Evolutionary conservation across 2,113 vertebrate genomes (phyloP).

Genomic region (Edolisoma coerulescens): DNA sequence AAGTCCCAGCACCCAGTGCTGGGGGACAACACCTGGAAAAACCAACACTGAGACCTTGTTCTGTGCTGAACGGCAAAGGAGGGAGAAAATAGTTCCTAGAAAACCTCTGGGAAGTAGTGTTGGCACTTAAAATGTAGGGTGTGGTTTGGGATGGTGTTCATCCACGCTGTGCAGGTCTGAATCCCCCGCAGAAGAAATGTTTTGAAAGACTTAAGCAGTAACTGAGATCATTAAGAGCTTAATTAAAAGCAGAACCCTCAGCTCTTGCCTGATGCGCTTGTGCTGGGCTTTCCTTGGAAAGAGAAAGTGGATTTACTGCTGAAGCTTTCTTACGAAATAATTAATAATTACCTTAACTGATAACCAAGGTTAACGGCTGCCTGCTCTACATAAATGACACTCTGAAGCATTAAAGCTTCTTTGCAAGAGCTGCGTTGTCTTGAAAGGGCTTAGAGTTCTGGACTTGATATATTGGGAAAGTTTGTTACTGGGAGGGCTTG

Average conservation of each 20-base stretch:
- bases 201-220: neutral
- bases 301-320: neutral
- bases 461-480: fast-evolving
- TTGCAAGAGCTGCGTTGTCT: neutral
- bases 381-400: neutral
- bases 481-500: too few relatives aligned
- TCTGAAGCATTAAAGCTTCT: neutral
- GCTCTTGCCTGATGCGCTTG: neutral
- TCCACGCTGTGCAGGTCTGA: neutral
- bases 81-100: neutral
- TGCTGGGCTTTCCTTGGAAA: neutral
- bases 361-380: neutral
- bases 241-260: neutral
- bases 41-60: neutral
- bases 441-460: fast-evolving
- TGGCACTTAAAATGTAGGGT: neutral
- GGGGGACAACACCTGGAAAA: neutral
- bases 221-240: neutral
- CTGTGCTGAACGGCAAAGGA: neutral
- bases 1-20: fast-evolving
- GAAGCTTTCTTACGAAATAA: neutral
- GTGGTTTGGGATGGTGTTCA: neutral
- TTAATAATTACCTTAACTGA: neutral
- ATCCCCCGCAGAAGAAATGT: neutral
- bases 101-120: neutral